These are phyloP conservation scores for Gopherus flavomarginatus DNA, from an alignment of 2,113 vertebrate genomes.

Conservation along the genomic window DNA sequence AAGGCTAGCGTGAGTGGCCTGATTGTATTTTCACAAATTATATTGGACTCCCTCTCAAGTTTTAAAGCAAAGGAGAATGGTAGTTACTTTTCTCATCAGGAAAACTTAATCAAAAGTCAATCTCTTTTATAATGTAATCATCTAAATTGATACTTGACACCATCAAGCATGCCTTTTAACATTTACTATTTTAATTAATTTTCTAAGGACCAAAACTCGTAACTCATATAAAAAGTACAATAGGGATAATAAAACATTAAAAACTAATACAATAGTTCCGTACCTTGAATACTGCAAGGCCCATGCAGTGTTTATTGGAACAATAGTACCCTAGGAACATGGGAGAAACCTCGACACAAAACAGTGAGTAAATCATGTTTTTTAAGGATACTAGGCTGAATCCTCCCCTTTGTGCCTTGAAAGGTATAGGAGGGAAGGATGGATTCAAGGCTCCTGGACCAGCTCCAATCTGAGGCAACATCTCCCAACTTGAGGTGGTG, in stretches of 20 bases:
- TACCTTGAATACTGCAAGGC: neutral
- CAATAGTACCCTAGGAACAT: rapidly evolving
- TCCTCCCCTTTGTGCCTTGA: neutral
- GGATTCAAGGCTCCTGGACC: neutral
- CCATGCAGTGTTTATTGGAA: rapidly evolving
- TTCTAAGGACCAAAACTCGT: conserved; percentile 28
- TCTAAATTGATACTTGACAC: conserved; percentile 64
- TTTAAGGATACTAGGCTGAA: neutral
- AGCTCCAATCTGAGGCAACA: neutral
- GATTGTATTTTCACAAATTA: conserved; percentile 7
- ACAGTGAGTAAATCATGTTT: neutral
- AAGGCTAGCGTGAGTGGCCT: conserved; percentile 21
- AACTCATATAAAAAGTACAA: conserved; percentile 19
- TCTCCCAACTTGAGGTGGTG: neutral
- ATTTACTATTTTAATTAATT: conserved; percentile 56
- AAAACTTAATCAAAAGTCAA: conserved; percentile 68
- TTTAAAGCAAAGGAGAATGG: conserved; percentile 50
- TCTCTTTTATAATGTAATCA: conserved; percentile 67
- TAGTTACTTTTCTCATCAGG: conserved; percentile 53
- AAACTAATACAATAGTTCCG: neutral
- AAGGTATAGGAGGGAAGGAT: neutral
- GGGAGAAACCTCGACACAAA: too few relatives aligned
- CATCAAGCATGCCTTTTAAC: conserved; percentile 55
- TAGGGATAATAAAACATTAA: conserved; percentile 25
- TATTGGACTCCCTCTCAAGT: conserved; percentile 20